Percentiles rank a stretch among this genome's conserved stretches.
These are phyloP conservation scores for Xestia ashworthii DNA, from an alignment of 2,888 invertebrate species.

Conservation along the genomic window DNA sequence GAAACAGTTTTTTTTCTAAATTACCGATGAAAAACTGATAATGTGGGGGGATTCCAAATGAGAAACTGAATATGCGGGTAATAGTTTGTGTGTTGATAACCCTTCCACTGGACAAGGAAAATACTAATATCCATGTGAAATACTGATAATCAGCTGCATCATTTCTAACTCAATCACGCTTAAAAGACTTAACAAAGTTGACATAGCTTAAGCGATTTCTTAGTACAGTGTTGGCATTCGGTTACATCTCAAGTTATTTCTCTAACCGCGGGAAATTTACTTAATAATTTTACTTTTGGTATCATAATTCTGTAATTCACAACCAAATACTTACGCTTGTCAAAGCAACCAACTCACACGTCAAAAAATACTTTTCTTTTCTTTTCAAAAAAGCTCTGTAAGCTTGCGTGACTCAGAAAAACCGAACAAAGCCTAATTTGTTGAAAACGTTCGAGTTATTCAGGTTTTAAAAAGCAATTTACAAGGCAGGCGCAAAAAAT, in stretches of 20 bases:
- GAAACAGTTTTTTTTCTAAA: too few relatives aligned
- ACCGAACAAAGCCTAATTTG: constrained; percentile 55
- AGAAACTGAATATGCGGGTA: too few relatives aligned
- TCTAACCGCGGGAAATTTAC: background rate
- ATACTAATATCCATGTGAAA: background rate
- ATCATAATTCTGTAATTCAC: background rate
- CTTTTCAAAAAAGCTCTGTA: background rate
- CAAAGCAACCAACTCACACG: constrained; percentile 1
- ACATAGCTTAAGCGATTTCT: background rate
- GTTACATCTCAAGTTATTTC: background rate
- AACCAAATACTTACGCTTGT: constrained; percentile 7
- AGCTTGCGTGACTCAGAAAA: constrained; percentile 57
- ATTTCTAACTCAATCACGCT: background rate
- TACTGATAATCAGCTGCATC: background rate
- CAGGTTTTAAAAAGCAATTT: constrained; percentile 61
- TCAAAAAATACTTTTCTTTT: constrained; percentile 24
- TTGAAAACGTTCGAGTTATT: constrained; percentile 59
- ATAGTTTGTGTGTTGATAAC: too few relatives aligned
- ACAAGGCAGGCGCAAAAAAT: constrained; percentile 44
- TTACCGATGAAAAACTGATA: too few relatives aligned
- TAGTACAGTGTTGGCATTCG: background rate
- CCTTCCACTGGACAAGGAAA: background rate
- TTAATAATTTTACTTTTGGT: background rate
- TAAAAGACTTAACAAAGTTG: background rate
- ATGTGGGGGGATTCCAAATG: too few relatives aligned